Evolutionary conservation across 1,140 invertebrate species (phyloP).

Genomic region (Cyrtorhinus lividipennis): DNA sequence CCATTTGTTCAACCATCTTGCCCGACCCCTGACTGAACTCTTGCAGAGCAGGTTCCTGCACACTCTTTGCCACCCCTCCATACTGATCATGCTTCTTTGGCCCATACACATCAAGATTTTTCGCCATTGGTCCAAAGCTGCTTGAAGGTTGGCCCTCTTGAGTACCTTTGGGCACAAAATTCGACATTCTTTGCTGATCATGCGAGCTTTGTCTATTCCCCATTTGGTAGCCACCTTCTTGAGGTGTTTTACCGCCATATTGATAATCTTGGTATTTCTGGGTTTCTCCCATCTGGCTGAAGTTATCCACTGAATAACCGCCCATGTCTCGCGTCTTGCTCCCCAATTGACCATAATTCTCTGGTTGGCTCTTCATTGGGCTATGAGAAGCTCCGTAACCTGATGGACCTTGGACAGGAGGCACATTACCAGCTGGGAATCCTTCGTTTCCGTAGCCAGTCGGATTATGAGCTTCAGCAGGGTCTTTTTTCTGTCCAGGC

Average conservation of each 20-base stretch:
- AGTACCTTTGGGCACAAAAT: background rate
- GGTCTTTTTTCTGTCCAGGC: too few species aligned
- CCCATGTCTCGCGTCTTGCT: too few species aligned
- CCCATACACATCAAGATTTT: background rate
- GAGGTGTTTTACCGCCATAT: too few species aligned
- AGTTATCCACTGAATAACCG: too few species aligned
- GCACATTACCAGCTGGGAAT: too few species aligned
- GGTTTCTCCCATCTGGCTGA: too few species aligned
- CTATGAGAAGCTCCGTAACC: background rate
- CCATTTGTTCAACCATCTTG: background rate
- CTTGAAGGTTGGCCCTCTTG: background rate
- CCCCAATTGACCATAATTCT: background rate
- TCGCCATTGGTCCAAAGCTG: background rate
- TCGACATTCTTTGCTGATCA: background rate
- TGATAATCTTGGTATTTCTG: too few species aligned
- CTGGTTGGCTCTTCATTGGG: background rate
- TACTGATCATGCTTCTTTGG: background rate
- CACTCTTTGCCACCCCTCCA: background rate
- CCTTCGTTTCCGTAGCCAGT: too few species aligned
- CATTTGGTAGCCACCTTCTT: too few species aligned
- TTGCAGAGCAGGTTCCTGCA: background rate
- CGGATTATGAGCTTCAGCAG: too few species aligned
- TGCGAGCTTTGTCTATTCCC: too few species aligned
- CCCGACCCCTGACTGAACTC: background rate
- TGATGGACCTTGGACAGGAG: too few species aligned